phyloP scores from a whole-genome alignment of 2,113 vertebrate genomes.

The Cynoglossus semilaevis region DNA sequence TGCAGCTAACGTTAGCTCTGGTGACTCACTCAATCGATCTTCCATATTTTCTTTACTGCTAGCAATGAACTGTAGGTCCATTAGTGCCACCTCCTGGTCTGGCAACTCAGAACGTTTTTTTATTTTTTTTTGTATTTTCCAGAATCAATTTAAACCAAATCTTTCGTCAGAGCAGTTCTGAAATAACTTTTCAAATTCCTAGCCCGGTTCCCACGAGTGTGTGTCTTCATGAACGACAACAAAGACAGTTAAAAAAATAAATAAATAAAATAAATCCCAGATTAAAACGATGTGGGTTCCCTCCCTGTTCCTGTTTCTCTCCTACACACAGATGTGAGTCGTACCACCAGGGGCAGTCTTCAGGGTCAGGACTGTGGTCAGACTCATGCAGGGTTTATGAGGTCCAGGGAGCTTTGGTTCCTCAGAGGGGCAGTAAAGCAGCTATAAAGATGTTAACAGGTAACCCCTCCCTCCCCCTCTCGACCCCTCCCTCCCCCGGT shows the following conservation, averaged over 20 bases:
- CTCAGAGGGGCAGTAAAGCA: constrained; percentile 48
- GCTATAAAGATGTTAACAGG: constrained; percentile 54
- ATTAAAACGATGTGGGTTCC: constrained; percentile 14
- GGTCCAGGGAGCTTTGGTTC: constrained; percentile 31
- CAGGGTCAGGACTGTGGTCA: constrained; percentile 27
- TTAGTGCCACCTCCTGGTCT: no score
- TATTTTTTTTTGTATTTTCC: no score
- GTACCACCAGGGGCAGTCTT: constrained; percentile 6
- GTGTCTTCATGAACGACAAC: constrained; percentile 16
- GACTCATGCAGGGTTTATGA: constrained; percentile 55
- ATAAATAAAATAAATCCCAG: constrained; percentile 6
- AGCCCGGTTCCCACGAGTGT: constrained; percentile 22
- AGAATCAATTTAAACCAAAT: no score
- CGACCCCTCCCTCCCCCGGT: not conserved
- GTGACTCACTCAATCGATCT: no score
- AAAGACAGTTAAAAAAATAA: constrained; percentile 25
- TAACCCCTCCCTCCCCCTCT: no score
- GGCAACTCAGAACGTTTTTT: no score
- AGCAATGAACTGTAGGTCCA: no score
- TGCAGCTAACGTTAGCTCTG: no score
- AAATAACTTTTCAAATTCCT: no score
- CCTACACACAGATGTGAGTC: not conserved
- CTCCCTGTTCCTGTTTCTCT: not conserved
- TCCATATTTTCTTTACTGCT: no score
- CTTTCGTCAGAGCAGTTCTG: no score